These are phyloP conservation scores for Operophtera brumata DNA, from an alignment of 2,888 invertebrate species.

Conservation along the genomic window DNA sequence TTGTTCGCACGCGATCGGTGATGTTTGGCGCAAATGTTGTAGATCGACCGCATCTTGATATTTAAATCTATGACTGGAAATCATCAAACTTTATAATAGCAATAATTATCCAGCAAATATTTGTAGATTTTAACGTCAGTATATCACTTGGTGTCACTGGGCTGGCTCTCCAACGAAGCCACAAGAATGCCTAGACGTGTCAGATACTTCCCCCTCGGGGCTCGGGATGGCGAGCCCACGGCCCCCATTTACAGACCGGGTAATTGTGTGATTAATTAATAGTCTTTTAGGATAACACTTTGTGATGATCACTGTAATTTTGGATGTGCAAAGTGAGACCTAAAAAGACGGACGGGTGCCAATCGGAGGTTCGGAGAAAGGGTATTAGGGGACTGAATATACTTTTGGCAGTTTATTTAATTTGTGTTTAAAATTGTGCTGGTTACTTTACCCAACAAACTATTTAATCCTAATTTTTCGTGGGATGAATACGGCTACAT, in stretches of 20 bases:
- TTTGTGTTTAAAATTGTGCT: background rate
- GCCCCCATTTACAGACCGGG: constrained; percentile 20
- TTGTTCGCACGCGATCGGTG: too few relatives aligned
- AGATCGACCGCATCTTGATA: too few relatives aligned
- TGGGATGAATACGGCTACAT: too few relatives aligned
- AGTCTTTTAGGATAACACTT: constrained; percentile 20
- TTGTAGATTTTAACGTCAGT: constrained; percentile 7
- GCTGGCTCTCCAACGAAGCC: constrained; percentile 61
- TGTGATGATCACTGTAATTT: constrained; percentile 17
- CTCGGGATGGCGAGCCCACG: background rate
- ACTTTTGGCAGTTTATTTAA: background rate
- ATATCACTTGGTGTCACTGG: constrained; percentile 38
- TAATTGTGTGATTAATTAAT: constrained; percentile 26
- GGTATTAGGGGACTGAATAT: background rate
- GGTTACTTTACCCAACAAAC: too few relatives aligned
- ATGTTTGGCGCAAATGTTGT: too few relatives aligned
- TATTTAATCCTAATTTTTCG: too few relatives aligned
- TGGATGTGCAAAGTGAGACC: background rate
- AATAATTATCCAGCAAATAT: too few relatives aligned
- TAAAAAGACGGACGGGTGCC: constrained; percentile 3
- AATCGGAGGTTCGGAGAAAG: background rate
- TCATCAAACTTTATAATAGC: too few relatives aligned
- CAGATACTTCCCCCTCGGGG: constrained; percentile 54
- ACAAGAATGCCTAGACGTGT: constrained; percentile 73
- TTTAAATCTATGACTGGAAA: too few relatives aligned